phyloP scores from a whole-genome alignment of 2,113 vertebrate genomes.

The Grallaria varia region DNA sequence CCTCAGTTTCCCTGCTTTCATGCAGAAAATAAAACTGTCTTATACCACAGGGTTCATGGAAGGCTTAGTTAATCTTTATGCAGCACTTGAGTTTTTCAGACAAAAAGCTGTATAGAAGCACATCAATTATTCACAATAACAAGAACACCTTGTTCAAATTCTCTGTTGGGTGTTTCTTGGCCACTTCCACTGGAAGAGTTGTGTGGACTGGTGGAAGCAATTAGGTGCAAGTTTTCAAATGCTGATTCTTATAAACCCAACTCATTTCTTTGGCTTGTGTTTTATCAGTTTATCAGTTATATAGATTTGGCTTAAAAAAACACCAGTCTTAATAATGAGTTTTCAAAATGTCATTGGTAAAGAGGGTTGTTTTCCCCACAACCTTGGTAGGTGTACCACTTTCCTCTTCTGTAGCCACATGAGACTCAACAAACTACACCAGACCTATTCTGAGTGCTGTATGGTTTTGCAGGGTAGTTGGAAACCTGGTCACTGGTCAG shows the following conservation, averaged over 20 bases:
- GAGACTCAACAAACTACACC: neutral
- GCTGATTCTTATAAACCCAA: neutral
- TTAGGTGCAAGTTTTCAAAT: neutral
- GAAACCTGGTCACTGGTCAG: neutral
- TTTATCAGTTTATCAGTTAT: neutral
- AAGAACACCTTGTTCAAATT: neutral
- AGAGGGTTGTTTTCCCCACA: neutral
- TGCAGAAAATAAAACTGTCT: neutral
- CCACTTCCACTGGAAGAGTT: neutral
- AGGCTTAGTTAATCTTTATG: neutral
- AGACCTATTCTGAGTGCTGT: neutral
- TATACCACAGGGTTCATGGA: neutral
- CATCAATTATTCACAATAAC: neutral
- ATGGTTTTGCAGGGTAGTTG: neutral
- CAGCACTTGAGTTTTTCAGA: neutral
- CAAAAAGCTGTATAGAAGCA: neutral
- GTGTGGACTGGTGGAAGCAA: neutral
- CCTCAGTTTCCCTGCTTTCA: neutral
- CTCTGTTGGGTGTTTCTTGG: neutral
- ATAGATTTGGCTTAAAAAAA: neutral
- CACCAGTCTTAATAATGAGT: neutral
- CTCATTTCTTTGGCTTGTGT: neutral
- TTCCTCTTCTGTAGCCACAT: neutral
- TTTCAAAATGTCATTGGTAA: neutral
- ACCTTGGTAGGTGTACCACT: neutral